Evolutionary conservation across 2,113 vertebrate genomes (phyloP), one percentile per base, ranked within the genome.

Genomic region (Podiceps cristatus): DNA sequence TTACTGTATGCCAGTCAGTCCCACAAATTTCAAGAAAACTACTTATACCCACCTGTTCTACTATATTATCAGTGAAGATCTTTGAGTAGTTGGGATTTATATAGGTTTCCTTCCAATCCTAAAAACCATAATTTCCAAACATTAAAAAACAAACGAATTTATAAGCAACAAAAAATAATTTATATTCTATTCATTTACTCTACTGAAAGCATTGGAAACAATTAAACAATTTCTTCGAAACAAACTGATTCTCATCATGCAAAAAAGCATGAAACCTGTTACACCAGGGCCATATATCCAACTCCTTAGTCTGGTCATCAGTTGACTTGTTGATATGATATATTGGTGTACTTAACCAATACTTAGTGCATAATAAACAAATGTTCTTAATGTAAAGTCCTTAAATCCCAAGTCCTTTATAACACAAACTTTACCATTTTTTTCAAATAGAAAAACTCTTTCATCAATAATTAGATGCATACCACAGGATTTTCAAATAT

Each of bases 71-170:
- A n/a, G 99, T 99, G 96, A 99, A 99, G 92, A 99, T 99, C 63
- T 98, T 98, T 27, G 99, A 98, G 96, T 99, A 99, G 98, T 99
- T 99, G 52, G 97, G 92, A 95, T 99, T 99, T 96, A 99, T 99
- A 87, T 99, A 99, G n/a, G 99, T 99, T 96, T 99, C 99, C 83
- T 98, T 99, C 99, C 99, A 99, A 93, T 99, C 99, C 99, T 99
- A 97, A 83, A 82, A 58, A 12, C 4, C 5, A 83, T 27, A 0
- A 71, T 75, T 87, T 53, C 8, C 25, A 93, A 28, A 79, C 9
- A 88, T 97, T 93, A 93, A 35, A 74, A 28, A 89, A 69, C 2
- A 60, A 53, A 7, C 3, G 8, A 18, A 53, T 64, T 86, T 40
- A 5, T 19, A 56, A 47, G 7, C 20, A 5, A 74, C 23, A 63